These are phyloP conservation scores for Carposina sasakii DNA, from an alignment of 1,140 invertebrate genomes.

Conservation along the genomic window DNA sequence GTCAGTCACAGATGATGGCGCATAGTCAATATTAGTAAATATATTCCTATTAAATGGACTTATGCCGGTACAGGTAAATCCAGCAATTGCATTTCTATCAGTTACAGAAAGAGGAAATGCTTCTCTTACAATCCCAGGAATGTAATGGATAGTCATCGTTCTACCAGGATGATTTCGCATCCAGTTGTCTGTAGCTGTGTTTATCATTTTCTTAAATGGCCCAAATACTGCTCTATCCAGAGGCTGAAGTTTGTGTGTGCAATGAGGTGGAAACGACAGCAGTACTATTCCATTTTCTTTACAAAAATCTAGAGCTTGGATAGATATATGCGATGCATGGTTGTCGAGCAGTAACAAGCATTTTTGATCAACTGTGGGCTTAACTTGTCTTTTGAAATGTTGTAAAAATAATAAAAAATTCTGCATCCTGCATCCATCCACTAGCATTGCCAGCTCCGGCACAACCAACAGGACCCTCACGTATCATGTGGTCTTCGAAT, in stretches of 20 bases:
- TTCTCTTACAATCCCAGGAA: conserved; percentile 9
- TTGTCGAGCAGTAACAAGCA: conserved; percentile 10
- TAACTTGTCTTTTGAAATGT: conserved; percentile 14
- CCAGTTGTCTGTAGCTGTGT: conserved; percentile 15
- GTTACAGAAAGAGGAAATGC: conserved; percentile 35
- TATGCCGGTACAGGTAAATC: conserved; percentile 59
- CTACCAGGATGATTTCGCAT: conserved; percentile 10
- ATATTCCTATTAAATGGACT: conserved; percentile 49
- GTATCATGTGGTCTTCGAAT: not conserved
- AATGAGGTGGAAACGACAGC: not conserved
- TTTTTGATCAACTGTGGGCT: conserved; percentile 3
- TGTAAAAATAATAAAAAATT: conserved; percentile 15
- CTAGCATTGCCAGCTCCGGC: conserved; percentile 8
- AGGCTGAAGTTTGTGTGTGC: not conserved
- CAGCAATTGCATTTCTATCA: conserved; percentile 51
- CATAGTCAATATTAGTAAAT: conserved; percentile 56
- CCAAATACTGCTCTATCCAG: conserved; percentile 16
- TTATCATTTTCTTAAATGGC: conserved; percentile 12
- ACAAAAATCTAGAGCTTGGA: not conserved
- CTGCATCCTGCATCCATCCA: conserved; percentile 12
- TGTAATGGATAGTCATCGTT: conserved; percentile 13
- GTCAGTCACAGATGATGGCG: conserved; percentile 26
- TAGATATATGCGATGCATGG: conserved; percentile 7
- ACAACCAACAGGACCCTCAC: not conserved
- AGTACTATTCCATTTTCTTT: not conserved